Conservation (phyloP, 92 coral and sea anemone species). For the Zoanthus gigantus region DNA sequence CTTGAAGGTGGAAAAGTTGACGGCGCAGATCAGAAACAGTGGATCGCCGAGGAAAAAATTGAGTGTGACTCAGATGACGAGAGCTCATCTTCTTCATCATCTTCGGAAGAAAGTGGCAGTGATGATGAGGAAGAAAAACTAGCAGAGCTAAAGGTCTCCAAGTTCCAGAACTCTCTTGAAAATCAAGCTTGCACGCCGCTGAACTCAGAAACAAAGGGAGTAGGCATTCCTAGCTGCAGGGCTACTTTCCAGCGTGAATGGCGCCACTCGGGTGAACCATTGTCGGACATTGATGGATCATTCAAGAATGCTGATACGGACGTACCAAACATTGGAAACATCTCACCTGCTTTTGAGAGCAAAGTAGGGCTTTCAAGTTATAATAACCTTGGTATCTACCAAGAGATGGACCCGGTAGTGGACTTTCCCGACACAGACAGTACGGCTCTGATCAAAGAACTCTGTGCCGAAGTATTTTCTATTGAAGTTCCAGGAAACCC, state of each 20-base stretch:
- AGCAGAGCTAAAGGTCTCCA: neutral
- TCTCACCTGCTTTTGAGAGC: constrained; percentile 74
- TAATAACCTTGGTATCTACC: constrained; percentile 65
- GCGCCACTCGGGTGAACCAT: constrained; percentile 6
- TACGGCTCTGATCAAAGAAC: constrained; percentile 84
- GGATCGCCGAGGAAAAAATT: constrained; percentile 37
- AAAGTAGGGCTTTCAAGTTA: constrained; percentile 46
- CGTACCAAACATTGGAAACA: constrained; percentile 63
- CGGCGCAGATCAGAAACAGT: constrained; percentile 48
- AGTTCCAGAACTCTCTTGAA: neutral
- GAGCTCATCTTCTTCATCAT: constrained; percentile 21
- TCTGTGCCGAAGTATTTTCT: constrained; percentile 88
- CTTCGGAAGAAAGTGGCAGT: constrained; percentile 55
- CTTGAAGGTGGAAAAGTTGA: constrained; percentile 54
- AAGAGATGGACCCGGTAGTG: constrained; percentile 74
- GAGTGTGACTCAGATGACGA: constrained; percentile 49
- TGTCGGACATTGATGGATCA: constrained; percentile 22
- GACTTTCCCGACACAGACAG: constrained; percentile 94
- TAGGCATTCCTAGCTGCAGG: neutral
- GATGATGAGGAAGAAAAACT: constrained; percentile 27
- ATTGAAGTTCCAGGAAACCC: constrained; percentile 72
- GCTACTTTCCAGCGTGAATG: constrained; percentile 8
- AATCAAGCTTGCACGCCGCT: neutral
- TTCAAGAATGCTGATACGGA: constrained; percentile 60
- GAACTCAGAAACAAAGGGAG: constrained; percentile 41